A percentile compares a stretch with the other conserved stretches of the same genome.
Conservation (phyloP, 2,797 vertebrate genomes). For the Rhabdomys pumilio region DNA sequence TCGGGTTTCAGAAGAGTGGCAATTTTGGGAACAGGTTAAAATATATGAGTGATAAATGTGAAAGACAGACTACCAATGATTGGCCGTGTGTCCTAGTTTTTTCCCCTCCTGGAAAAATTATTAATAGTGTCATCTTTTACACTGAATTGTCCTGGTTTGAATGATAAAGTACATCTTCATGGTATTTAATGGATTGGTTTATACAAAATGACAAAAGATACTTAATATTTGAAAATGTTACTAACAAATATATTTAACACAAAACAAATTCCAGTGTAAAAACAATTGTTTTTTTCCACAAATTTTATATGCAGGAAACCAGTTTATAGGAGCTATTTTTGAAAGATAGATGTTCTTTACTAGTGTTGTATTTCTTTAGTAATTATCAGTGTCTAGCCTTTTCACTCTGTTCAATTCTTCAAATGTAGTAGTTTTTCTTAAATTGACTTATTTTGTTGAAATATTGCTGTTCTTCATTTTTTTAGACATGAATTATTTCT, state of each 20-base stretch:
- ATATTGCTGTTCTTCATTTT: constrained; percentile 51
- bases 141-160: constrained; percentile 49
- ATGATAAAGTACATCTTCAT: constrained; percentile 53
- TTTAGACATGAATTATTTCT: constrained; percentile 62
- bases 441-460: constrained; percentile 50
- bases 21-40: constrained; percentile 53
- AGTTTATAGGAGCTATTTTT: constrained; percentile 62
- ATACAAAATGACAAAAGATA: constrained; percentile 2
- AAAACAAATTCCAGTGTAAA: constrained; percentile 62
- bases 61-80: constrained; percentile 35
- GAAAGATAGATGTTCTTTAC: constrained; percentile 58
- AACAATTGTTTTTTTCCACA: constrained; percentile 1
- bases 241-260: constrained; percentile 25
- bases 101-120: constrained; percentile 61
- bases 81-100: constrained; percentile 32
- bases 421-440: constrained; percentile 37
- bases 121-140: constrained; percentile 53
- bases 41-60: constrained; percentile 66
- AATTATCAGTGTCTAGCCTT: constrained; percentile 49
- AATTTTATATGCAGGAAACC: constrained; percentile 48
- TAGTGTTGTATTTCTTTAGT: constrained; percentile 60
- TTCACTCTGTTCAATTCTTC: neutral
- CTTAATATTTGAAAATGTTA: constrained; percentile 61
- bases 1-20: constrained; percentile 62
- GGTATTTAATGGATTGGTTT: constrained; percentile 55